phyloP scores from a whole-genome alignment of 2,888 invertebrate species.

The Stenchaetothrips biformis region DNA sequence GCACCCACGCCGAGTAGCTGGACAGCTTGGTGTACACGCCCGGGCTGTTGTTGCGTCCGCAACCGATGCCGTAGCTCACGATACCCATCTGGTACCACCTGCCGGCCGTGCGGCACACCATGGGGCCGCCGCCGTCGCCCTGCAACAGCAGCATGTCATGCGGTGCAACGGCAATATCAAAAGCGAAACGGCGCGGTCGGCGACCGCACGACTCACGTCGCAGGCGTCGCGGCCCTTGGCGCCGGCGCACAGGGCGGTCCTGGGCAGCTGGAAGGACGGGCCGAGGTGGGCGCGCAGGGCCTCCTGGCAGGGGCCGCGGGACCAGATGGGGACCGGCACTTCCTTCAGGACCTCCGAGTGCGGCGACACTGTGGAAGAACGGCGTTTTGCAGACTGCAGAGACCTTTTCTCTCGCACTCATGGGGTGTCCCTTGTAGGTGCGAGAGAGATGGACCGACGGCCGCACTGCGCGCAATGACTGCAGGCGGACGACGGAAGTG shows the following conservation, averaged over 20 bases:
- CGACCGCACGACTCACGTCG: slow-evolving; percentile 42
- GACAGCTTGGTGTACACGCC: slow-evolving; percentile 33
- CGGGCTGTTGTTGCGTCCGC: slow-evolving; percentile 27
- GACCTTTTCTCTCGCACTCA: too few relatives aligned
- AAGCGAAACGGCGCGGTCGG: too few relatives aligned
- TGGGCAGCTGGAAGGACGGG: slow-evolving; percentile 43
- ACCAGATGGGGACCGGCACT: slow-evolving; percentile 46
- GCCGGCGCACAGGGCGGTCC: slow-evolving; percentile 46
- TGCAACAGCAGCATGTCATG: too few relatives aligned
- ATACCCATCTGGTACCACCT: slow-evolving; percentile 29
- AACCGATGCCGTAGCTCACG: slow-evolving; percentile 29
- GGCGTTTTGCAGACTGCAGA: neutral
- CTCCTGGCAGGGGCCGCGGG: slow-evolving; percentile 43
- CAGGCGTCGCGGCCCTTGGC: slow-evolving; percentile 47
- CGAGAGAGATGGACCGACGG: neutral
- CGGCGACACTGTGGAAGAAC: slow-evolving; percentile 41
- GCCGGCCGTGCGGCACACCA: slow-evolving; percentile 26
- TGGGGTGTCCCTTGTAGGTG: too few relatives aligned
- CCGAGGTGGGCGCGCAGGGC: slow-evolving; percentile 45
- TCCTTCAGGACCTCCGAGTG: slow-evolving; percentile 47
- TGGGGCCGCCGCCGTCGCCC: slow-evolving; percentile 30
- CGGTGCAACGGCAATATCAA: too few relatives aligned
- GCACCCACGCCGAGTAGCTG: slow-evolving; percentile 42
- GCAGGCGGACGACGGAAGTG: too few relatives aligned
- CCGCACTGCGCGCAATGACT: neutral